Base-by-base conservation (phyloP, 1,140 invertebrate species). In the Glomeris maerens region DNA sequence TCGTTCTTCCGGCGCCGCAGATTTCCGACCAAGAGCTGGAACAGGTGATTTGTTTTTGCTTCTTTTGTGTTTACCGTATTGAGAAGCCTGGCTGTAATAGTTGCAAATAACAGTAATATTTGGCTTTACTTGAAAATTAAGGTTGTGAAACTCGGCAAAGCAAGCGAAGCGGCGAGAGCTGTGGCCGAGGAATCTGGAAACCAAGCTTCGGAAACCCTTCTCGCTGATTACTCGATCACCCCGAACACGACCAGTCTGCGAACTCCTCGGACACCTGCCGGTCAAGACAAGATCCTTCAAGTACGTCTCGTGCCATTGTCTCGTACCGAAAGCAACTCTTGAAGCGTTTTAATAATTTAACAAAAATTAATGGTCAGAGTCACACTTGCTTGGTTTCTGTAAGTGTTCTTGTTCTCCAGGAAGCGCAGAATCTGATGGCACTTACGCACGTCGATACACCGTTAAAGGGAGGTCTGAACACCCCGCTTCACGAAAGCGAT, bases 351-450 rank as follows among this genome's bases (percentile, higher is more conserved):
- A n/a, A n/a, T n/a, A n/a, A n/a, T n/a, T n/a, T n/a, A n/a, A n/a
- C n/a, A n/a, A n/a, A n/a, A n/a, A n/a, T n/a, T n/a, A n/a, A n/a
- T n/a, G n/a, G n/a, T n/a, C n/a, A n/a, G n/a, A n/a, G n/a, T n/a
- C n/a, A n/a, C n/a, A n/a, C n/a, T n/a, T n/a, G n/a, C n/a, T n/a
- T n/a, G n/a, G n/a, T n/a, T n/a, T n/a, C n/a, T n/a, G n/a, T n/a
- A n/a, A n/a, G n/a, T n/a, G n/a, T n/a, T n/a, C n/a, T n/a, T n/a
- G n/a, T 83, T 49, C 71, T 90, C 53, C 79, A 94, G 77, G 94
- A 98, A 71, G 93, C 94, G 0, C 92, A 98, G 66, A 97, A 98
- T 66, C 84, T 98, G 49, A 95, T 98, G 84, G 94, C 94, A 2
- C 66, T 98, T 3, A 90, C 87, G 0, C 91, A 98, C 64, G 91